phyloP scores from a whole-genome alignment of 1,140 invertebrate species.

The Meloidogyne exigua region DNA sequence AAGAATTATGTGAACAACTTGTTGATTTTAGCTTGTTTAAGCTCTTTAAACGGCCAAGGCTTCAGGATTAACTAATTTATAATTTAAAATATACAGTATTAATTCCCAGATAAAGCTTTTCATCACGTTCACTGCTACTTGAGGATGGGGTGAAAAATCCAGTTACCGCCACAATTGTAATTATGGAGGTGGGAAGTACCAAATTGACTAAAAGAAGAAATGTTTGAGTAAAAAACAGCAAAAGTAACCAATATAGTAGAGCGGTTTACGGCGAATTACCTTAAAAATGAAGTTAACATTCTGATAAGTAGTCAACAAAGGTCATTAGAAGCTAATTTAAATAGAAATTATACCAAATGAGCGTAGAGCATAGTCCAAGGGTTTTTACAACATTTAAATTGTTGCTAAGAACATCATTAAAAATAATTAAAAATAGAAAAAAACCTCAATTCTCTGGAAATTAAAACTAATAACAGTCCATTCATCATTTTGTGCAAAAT shows the following conservation, averaged over 20 bases:
- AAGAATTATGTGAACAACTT: no score
- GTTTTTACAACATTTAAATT: constrained; percentile 56
- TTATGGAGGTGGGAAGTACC: background rate
- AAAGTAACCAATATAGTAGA: constrained; percentile 62
- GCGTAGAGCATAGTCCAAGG: constrained; percentile 63
- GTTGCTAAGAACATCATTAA: constrained; percentile 40
- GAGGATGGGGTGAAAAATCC: constrained; percentile 63
- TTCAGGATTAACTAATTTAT: background rate
- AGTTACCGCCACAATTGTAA: constrained; percentile 57
- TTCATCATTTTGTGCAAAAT: constrained; percentile 60
- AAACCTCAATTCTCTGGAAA: constrained; percentile 50
- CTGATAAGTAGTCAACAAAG: no score
- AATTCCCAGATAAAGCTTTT: constrained; percentile 62
- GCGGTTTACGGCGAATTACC: constrained; percentile 58
- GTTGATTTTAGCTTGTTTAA: no score
- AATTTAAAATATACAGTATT: constrained; percentile 41
- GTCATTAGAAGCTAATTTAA: no score
- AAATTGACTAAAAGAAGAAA: constrained; percentile 39
- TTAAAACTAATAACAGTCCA: constrained; percentile 59
- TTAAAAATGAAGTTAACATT: no score
- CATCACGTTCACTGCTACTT: constrained; percentile 56
- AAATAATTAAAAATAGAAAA: constrained; percentile 9
- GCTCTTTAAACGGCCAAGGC: no score
- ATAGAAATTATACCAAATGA: constrained; percentile 42
- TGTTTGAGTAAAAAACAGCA: constrained; percentile 57